phyloP scores from a whole-genome alignment of 1,140 invertebrate species.

The Chionoecetes opilio region DNA sequence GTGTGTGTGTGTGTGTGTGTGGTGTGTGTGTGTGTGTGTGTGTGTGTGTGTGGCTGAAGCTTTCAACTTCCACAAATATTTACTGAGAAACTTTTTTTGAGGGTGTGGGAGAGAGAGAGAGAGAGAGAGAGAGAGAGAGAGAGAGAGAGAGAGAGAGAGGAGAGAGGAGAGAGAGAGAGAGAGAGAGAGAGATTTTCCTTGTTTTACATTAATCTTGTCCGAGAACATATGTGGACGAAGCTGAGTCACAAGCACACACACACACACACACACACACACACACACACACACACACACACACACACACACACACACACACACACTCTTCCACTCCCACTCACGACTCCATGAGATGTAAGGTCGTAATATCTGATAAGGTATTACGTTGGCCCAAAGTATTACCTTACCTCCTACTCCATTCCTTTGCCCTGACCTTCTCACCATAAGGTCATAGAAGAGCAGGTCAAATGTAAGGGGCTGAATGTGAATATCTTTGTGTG shows the following conservation, averaged over 20 bases:
- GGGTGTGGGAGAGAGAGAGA: background rate
- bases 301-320: slow-evolving; percentile 1
- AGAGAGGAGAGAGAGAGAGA: background rate
- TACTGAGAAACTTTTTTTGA: background rate
- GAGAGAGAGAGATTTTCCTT: background rate
- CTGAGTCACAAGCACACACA: too few relatives aligned
- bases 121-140: slow-evolving; percentile 8
- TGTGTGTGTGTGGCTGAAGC: slow-evolving; percentile 38
- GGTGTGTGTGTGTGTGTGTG: slow-evolving; percentile 52
- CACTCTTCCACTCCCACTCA: background rate
- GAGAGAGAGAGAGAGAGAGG: slow-evolving; percentile 9
- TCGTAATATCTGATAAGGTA: background rate
- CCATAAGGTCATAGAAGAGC: too few relatives aligned
- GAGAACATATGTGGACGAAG: too few relatives aligned
- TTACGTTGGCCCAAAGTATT: background rate
- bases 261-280: background rate
- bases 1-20: slow-evolving; percentile 41
- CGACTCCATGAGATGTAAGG: background rate
- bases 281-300: slow-evolving; percentile 1
- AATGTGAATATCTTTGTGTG: too few relatives aligned
- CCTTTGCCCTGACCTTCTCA: too few relatives aligned
- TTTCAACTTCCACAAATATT: slow-evolving; percentile 9
- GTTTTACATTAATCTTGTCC: background rate
- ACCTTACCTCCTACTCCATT: too few relatives aligned
- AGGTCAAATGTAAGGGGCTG: too few relatives aligned